Evolutionary conservation across 2,113 vertebrate genomes (phyloP).

Genomic region (Chionomys nivalis): DNA sequence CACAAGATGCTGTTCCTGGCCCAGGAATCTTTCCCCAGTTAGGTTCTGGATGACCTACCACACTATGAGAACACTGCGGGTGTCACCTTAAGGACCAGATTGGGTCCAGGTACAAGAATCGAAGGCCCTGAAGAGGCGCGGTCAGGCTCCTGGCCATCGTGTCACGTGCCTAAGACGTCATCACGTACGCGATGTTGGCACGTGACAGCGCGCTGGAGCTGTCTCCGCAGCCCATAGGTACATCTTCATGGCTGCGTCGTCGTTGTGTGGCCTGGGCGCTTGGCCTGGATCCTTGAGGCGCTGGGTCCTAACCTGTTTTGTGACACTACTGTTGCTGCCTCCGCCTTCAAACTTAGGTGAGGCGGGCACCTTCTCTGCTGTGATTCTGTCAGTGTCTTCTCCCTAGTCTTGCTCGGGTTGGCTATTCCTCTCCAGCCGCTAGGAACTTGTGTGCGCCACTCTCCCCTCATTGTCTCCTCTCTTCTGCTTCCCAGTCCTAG

Average conservation of each 20-base stretch:
- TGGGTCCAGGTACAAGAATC: not conserved
- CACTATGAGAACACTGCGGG: not conserved
- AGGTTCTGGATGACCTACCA: not conserved
- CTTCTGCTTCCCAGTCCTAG: not conserved
- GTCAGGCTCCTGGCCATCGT: not conserved
- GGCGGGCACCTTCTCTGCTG: fast-evolving
- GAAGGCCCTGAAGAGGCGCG: fast-evolving
- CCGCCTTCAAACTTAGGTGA: slow-evolving; percentile 1
- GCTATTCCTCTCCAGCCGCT: not conserved
- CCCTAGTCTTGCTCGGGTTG: fast-evolving
- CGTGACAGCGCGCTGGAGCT: not conserved
- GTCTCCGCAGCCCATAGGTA: not conserved
- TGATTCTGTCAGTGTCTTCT: too few relatives aligned
- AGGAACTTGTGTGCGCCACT: not conserved
- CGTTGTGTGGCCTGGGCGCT: fast-evolving
- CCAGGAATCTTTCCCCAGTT: not conserved
- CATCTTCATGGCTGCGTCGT: not conserved
- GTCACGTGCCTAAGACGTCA: too few relatives aligned
- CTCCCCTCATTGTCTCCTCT: too few relatives aligned
- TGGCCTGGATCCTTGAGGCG: not conserved
- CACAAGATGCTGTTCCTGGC: too few relatives aligned
- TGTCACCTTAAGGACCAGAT: not conserved
- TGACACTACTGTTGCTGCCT: not conserved
- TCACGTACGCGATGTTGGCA: not conserved
- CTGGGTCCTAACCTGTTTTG: not conserved